Base-by-base conservation (phyloP, 2,888 invertebrate species). In the Rotaria sp. region DNA sequence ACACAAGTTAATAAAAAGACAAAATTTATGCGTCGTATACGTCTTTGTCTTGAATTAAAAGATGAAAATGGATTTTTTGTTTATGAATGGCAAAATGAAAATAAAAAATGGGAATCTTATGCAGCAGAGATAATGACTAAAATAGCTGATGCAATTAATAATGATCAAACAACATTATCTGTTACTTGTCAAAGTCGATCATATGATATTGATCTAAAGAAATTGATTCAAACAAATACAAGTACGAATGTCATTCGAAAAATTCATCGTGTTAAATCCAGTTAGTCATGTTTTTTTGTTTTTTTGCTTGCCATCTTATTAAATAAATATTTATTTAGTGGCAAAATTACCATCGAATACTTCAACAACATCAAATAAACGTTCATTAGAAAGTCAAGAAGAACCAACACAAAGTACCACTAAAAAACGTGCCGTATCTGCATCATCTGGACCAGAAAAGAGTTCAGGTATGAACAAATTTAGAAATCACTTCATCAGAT, bases 211-310 rank as follows among this genome's bases (percentile, higher is more conserved):
- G 86, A 86, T 55, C 38, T 86, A 1, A 35, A 85, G 30, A 75
- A 85, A 80, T 74, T 86, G 38, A 55, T 75, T 26, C 86, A 86
- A 84, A 85, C 48, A 52, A 86, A 86, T 85, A 57, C 85, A 52
- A 84, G 57, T 41, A 75, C 85, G 0, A 84, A 84, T 48, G 59
- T 50, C 38, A 45, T 10, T 7, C 74, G 86, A 55, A 38, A 86
- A 35, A 80, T 86, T 30, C 75, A 38, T 75, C 24, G 86, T 75
- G 48, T 84, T 38, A 85, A 48, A 55, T 52, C 85, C 30, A 85
- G 55, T n/a, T 30, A n/a, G 48, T 50, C 38, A 50, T 85, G 10
- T 85, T 30, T 84, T 30, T 74, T 52, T 8, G 75, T 35, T 35
- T 50, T 35, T 35, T 50, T 18, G 3, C 50, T 18, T 15, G 3